These are phyloP conservation scores for Calephelis nemesis DNA, from an alignment of 1,140 invertebrate genomes.

Conservation along the genomic window DNA sequence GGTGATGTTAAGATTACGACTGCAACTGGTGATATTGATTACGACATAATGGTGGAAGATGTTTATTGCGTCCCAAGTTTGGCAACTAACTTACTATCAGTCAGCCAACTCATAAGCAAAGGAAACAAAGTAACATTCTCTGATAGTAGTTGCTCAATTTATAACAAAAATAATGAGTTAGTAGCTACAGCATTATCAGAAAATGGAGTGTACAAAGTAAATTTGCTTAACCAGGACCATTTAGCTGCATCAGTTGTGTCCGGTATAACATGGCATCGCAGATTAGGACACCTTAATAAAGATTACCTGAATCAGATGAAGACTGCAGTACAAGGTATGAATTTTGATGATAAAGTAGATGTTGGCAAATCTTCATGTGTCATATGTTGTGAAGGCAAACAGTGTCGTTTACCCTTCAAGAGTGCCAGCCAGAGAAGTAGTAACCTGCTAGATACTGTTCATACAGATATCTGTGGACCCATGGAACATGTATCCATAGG, in stretches of 20 bases:
- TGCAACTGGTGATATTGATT: conserved; percentile 23
- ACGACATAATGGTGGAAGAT: conserved; percentile 27
- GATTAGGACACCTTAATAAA: conserved; percentile 10
- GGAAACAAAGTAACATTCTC: conserved; percentile 29
- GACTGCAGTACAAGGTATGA: not conserved
- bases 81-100: not conserved
- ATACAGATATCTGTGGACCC: too few species aligned
- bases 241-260: not conserved
- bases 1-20: conserved; percentile 30
- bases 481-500: too few species aligned
- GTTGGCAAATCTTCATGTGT: not conserved
- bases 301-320: conserved; percentile 5
- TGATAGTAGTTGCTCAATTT: conserved; percentile 24
- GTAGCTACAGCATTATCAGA: conserved; percentile 27
- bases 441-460: too few species aligned
- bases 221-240: not conserved
- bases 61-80: conserved; percentile 25
- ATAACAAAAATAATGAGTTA: conserved; percentile 30
- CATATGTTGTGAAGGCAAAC: not conserved
- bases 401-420: not conserved
- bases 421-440: too few species aligned
- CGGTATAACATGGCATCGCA: conserved; percentile 24
- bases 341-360: not conserved
- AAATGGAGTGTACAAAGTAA: conserved; percentile 34
- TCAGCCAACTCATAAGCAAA: not conserved